Evolutionary conservation across 2,113 vertebrate species (phyloP).

Genomic region (Poeciliopsis prolifica): DNA sequence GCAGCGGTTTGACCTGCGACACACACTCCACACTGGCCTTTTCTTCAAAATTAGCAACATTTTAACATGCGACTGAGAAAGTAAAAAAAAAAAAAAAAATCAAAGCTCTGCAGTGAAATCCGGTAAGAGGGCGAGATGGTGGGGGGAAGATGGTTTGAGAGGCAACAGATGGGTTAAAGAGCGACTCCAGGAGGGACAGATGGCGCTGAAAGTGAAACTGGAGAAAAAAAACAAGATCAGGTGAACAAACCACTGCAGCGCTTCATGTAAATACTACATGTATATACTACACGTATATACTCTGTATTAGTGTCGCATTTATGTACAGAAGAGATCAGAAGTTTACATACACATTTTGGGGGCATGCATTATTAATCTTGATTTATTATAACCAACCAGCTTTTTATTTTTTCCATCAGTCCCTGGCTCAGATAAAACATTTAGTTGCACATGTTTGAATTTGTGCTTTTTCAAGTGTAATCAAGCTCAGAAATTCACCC

Average conservation of each 20-base stretch:
- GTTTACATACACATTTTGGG: background rate
- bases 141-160: conserved; percentile 35
- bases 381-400: background rate
- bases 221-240: background rate
- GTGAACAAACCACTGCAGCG: conserved; percentile 26
- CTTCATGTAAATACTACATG: conserved; percentile 40
- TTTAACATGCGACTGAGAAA: conserved; percentile 1
- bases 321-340: conserved; percentile 4
- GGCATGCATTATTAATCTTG: background rate
- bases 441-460: too few species aligned
- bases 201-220: conserved; percentile 64
- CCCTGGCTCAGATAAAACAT: background rate
- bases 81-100: conserved; percentile 6
- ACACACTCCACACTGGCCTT: fast-evolving
- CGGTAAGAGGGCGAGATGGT: conserved; percentile 31
- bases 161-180: conserved; percentile 70
- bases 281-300: conserved; percentile 53
- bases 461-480: background rate
- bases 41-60: conserved; percentile 13
- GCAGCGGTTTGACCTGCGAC: background rate
- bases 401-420: too few species aligned
- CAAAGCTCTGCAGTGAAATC: conserved; percentile 44
- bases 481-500: background rate
- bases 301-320: conserved; percentile 51
- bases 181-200: conserved; percentile 58